These are phyloP conservation scores for Poecile montanus DNA, from an alignment of 2,797 vertebrate genomes.

Conservation along the genomic window DNA sequence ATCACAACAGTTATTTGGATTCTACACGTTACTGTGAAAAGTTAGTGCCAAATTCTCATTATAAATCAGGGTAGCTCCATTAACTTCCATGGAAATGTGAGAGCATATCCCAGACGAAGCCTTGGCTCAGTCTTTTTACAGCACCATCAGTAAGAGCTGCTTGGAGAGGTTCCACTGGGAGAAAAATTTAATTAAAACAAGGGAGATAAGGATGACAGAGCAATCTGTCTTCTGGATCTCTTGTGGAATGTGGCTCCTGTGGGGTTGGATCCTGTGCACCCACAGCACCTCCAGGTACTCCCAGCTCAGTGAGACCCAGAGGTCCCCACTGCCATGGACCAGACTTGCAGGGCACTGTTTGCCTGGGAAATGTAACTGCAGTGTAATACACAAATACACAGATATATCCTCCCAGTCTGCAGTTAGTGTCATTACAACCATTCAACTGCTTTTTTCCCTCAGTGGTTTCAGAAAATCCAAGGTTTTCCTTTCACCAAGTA, in stretches of 20 bases:
- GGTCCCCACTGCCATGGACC: fast-evolving
- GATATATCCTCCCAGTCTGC: neutral
- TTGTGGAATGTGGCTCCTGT: neutral
- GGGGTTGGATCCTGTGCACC: neutral
- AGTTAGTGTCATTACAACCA: fast-evolving
- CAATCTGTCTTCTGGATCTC: neutral
- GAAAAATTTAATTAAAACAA: neutral
- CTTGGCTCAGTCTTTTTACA: neutral
- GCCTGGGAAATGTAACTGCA: fast-evolving
- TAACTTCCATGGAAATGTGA: neutral
- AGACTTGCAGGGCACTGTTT: neutral
- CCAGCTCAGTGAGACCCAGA: fast-evolving
- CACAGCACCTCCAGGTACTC: neutral
- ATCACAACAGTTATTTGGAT: neutral
- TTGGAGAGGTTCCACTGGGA: neutral
- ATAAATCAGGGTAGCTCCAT: neutral
- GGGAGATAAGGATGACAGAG: neutral
- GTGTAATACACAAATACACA: fast-evolving
- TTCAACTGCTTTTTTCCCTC: neutral
- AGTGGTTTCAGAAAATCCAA: neutral
- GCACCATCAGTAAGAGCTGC: neutral
- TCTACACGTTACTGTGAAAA: neutral
- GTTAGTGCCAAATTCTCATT: neutral
- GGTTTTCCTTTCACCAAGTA: neutral
- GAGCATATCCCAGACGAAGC: neutral